These are phyloP conservation scores for Diabrotica balteata DNA, from an alignment of 2,888 invertebrate genomes.

Conservation along the genomic window DNA sequence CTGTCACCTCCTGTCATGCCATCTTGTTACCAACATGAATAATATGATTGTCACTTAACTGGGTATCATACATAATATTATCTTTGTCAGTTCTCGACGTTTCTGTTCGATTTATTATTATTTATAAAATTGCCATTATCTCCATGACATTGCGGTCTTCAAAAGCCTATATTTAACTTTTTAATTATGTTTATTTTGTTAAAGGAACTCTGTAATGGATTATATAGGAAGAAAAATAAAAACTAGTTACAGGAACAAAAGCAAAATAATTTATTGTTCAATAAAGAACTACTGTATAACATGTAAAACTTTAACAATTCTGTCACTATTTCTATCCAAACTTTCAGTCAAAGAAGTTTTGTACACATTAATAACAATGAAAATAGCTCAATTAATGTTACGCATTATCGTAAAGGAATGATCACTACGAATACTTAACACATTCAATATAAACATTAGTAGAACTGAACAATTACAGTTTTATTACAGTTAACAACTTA, in stretches of 20 bases:
- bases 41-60: too few relatives aligned
- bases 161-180: too few relatives aligned
- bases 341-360: slow-evolving; percentile 46
- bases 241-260: slow-evolving; percentile 13
- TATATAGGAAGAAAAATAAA: background rate
- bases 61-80: too few relatives aligned
- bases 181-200: too few relatives aligned
- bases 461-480: slow-evolving; percentile 2
- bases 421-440: slow-evolving; percentile 6
- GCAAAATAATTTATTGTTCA: slow-evolving; percentile 36
- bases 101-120: too few relatives aligned
- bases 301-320: slow-evolving; percentile 53
- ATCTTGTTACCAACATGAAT: too few relatives aligned
- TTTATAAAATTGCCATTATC: too few relatives aligned
- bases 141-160: too few relatives aligned
- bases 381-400: slow-evolving; percentile 14
- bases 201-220: too few relatives aligned
- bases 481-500: slow-evolving; percentile 12
- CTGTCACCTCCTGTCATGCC: too few relatives aligned
- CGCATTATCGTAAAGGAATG: slow-evolving; percentile 6
- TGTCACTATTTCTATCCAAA: slow-evolving; percentile 44
- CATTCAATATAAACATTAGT: slow-evolving; percentile 5
- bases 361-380: slow-evolving; percentile 38
- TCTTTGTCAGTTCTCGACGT: too few relatives aligned
- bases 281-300: slow-evolving; percentile 50